phyloP scores from a whole-genome alignment of 2,113 vertebrate genomes.

The Ornithorhynchus anatinus region DNA sequence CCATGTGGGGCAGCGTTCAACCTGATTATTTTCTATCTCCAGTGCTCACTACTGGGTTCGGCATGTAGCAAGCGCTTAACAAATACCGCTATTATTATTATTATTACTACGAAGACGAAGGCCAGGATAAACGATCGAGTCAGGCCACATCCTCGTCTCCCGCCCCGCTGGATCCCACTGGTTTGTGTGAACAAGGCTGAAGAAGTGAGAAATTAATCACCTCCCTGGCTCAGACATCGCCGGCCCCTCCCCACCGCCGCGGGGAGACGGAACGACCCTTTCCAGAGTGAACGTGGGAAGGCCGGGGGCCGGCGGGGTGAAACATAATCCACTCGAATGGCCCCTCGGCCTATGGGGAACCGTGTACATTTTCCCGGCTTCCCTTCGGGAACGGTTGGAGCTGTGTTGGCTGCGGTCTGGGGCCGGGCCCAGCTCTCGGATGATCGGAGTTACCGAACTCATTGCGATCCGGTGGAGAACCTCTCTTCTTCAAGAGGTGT shows the following conservation, averaged over 20 bases:
- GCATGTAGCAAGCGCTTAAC: too few relatives aligned
- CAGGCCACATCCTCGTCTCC: too few relatives aligned
- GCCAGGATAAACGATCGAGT: too few relatives aligned
- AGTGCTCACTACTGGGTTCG: too few relatives aligned
- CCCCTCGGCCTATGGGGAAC: background rate
- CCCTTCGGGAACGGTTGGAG: too few relatives aligned
- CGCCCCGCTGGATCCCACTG: too few relatives aligned
- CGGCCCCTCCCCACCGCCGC: too few relatives aligned
- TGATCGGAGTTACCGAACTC: background rate
- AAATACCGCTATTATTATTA: too few relatives aligned
- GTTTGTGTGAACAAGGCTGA: background rate
- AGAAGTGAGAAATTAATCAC: background rate
- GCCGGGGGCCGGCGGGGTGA: background rate
- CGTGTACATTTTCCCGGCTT: background rate
- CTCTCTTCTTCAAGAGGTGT: background rate
- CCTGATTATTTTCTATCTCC: too few relatives aligned
- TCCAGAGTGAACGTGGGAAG: background rate
- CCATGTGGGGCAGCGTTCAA: too few relatives aligned
- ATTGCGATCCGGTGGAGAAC: background rate
- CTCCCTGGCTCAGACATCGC: background rate
- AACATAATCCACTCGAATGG: background rate
- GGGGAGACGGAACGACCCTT: background rate
- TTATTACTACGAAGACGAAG: too few relatives aligned
- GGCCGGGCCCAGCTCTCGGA: background rate
- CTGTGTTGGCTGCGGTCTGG: background rate